Evolutionary conservation across 2,797 vertebrate genomes (phyloP), one percentile per base, ranked within the genome.

Genomic region (Orestias chungarensis): DNA sequence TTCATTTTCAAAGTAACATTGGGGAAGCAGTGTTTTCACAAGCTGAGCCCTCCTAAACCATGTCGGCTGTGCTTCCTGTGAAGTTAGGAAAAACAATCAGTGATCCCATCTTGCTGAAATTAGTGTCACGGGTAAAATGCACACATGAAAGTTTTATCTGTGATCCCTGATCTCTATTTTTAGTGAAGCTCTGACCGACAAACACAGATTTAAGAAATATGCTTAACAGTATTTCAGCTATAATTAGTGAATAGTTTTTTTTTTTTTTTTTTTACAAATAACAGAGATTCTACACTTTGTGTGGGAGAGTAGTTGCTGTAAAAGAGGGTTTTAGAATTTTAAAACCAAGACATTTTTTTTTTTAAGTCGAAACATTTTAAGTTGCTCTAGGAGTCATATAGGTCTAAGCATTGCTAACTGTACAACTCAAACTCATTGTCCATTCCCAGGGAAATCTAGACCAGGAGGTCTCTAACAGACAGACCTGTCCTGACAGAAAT

Each of bases 1-100:
- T 77, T 83, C 79, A 89, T 87, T 87, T 87, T 74, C 75, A 79
- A 35, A 59, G 74, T 81, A 81, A 92, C 80, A 81, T 44, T 81
- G 83, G 84, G 61, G 77, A 73, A 86, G 88, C 84, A 43, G 52
- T 80, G 86, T 81, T 91, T 93, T 93, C 83, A 91, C 85, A 86
- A 90, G 89, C 73, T 12, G 6, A 75, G 89, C 79, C 88, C 87
- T 70, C 68, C n/a, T 90, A 87, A 93, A 89, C 90, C 88, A 64
- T 87, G 89, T 90, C 86, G 74, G 74, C 52, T 68, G 66, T 11
- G 77, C 81, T 89, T 92, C 90, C 89, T 89, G 85, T 66, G n/a
- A 44, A 64, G 71, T n/a, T n/a, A n/a, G 59, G 50, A 71, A 59
- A 11, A 38, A 8, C n/a, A 38, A 52, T 42, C 27, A 17, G 40